Conservation (phyloP, 2,888 invertebrate genomes). For the Drosophila gaucha region DNA sequence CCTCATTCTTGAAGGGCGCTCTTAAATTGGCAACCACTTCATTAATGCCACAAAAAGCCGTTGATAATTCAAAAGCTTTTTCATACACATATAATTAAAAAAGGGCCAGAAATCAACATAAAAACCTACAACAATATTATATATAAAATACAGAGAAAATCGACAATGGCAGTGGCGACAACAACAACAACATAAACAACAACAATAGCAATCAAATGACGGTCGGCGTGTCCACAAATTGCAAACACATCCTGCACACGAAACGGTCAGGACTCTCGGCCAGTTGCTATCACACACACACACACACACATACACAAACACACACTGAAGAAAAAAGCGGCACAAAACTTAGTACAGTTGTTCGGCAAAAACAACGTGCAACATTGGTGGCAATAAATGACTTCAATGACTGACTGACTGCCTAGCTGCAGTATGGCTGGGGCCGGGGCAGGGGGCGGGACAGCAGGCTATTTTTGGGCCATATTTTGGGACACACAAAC, state of each 20-base stretch:
- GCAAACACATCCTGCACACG: conserved; percentile 80
- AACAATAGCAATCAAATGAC: conserved; percentile 64
- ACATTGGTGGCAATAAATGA: conserved; percentile 79
- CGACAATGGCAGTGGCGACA: conserved; percentile 38
- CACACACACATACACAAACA: conserved; percentile 8
- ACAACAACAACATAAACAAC: conserved; percentile 21
- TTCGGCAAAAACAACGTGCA: conserved; percentile 62
- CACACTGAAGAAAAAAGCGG: conserved; percentile 11
- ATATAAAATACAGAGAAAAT: conserved; percentile 41
- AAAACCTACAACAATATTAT: conserved; percentile 41
- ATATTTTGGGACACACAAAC: conserved; percentile 52
- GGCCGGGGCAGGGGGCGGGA: neutral
- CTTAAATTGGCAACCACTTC: conserved; percentile 41
- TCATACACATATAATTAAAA: conserved; percentile 48
- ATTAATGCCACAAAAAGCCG: conserved; percentile 23
- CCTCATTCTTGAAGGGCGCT: conserved; percentile 4
- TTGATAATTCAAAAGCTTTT: conserved; percentile 36
- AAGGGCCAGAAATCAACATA: conserved; percentile 22
- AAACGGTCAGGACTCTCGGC: conserved; percentile 44
- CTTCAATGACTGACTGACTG: conserved; percentile 78
- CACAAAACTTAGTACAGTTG: conserved; percentile 53
- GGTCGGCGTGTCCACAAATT: conserved; percentile 81
- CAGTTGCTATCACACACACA: conserved; percentile 40
- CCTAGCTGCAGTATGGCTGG: conserved; percentile 35
- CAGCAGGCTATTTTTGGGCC: conserved; percentile 27